Evolutionary conservation across 2,888 invertebrate species (phyloP).

Genomic region (Drosophila trichaetosa): DNA sequence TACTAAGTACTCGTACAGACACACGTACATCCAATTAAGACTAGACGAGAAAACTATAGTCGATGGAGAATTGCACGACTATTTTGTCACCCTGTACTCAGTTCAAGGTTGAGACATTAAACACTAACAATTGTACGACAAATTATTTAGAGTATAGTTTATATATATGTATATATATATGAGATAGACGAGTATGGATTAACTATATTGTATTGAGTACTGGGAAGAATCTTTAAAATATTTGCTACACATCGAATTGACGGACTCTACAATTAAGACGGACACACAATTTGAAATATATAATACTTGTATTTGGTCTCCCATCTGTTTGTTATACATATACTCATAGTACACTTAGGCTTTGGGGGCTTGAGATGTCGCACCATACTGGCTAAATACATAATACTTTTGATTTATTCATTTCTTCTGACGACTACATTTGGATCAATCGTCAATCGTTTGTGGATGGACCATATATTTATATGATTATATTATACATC

Average conservation of each 20-base stretch:
- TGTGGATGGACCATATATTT: conserved; percentile 45
- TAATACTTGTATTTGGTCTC: conserved; percentile 5
- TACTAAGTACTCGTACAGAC: conserved; percentile 10
- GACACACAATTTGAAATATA: conserved; percentile 16
- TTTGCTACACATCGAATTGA: conserved; percentile 27
- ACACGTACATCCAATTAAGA: conserved; percentile 23
- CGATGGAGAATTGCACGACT: conserved; percentile 26
- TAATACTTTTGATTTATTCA: conserved; percentile 25
- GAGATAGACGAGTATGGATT: conserved; percentile 5
- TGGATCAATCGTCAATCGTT: conserved; percentile 28
- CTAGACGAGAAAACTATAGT: conserved; percentile 42
- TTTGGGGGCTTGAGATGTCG: conserved; percentile 7
- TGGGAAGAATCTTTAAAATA: conserved; percentile 9
- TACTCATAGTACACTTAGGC: conserved; percentile 35
- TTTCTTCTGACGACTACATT: conserved; percentile 8
- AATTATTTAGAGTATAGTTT: background rate
- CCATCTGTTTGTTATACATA: conserved; percentile 1
- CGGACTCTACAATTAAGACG: conserved; percentile 11
- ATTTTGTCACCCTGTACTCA: conserved; percentile 23
- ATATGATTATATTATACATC: conserved; percentile 1
- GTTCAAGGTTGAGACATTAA: conserved; percentile 14
- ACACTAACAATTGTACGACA: conserved; percentile 25
- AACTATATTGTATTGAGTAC: conserved; percentile 2
- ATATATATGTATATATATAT: conserved; percentile 5
- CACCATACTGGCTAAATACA: conserved; percentile 11